Evolutionary conservation across 2,888 invertebrate species (phyloP), one percentile per base, ranked within the genome.

Genomic region (Pristionchus maxplancki): DNA sequence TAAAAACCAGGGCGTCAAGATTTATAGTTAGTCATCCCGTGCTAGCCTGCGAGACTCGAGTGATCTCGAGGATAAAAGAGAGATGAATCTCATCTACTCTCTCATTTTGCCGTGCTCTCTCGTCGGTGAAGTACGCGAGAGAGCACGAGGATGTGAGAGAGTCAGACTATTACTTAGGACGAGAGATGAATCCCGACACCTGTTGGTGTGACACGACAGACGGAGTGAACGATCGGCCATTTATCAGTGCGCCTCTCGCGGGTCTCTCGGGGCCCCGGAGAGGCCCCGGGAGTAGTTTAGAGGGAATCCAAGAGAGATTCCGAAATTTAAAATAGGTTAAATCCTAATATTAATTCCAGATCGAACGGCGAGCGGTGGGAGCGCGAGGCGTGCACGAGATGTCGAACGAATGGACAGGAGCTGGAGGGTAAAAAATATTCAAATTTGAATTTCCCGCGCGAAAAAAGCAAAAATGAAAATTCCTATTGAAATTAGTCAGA

Each of bases 311-410:
- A 50, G 4, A 24, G 17, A 8, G 78, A 78, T n/a, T 1, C 28
- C 31, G 34, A 11, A 5, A 17, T n/a, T n/a, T n/a, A 9, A 64
- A 6, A 28, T n/a, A 28, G 13, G 64, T 44, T 37, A 44, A 71
- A 0, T 48, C 24, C 13, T 44, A 28, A 67, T 31, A 28, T 24
- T 53, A 53, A 88, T 89, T 92, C 34, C 89, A 94, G 93, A 85
- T 90, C 93, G 11, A 94, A 94, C 89, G 95, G 95, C 40, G 95
- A 95, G 88, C 90, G 93, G 82, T 95, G 95, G 95, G 94, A 95
- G 88, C 91, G 94, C 2, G 94, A 94, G 82, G 91, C 92, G 28
- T 95, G 95, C 89, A 89, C 92, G 40, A 89, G 94, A 53, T 94
- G 94, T 89, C 91, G 95, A 17, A 93, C 91, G 90, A 92, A 93